phyloP scores from a whole-genome alignment of 2,113 vertebrate genomes.

The Beaufortia kweichowensis region DNA sequence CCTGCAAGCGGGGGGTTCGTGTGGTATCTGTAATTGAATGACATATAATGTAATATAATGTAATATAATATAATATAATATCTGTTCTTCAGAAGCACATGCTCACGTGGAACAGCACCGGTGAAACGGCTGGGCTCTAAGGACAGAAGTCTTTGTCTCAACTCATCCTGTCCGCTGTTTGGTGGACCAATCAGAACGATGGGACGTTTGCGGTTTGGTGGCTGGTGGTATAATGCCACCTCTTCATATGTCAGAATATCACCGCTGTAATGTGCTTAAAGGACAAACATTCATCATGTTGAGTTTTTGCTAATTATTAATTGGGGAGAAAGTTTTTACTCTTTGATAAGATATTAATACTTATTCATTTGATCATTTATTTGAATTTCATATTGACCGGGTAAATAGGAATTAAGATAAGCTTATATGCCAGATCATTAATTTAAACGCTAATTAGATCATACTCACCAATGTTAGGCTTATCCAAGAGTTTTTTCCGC shows the following conservation, averaged over 20 bases:
- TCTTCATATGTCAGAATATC: constrained; percentile 95
- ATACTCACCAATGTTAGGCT: constrained; percentile 80
- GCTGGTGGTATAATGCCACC: constrained; percentile 96
- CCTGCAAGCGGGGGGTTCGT: constrained; percentile 81
- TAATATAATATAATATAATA: neutral
- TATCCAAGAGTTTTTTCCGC: constrained; percentile 84
- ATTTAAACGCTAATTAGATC: neutral
- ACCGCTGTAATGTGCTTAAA: constrained; percentile 83
- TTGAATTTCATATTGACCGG: too few relatives aligned
- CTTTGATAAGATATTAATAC: too few relatives aligned
- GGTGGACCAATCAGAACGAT: constrained; percentile 88
- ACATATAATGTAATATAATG: neutral
- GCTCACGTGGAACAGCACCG: constrained; percentile 88
- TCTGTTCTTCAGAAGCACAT: neutral
- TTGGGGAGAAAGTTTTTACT: too few relatives aligned
- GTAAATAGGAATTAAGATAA: neutral
- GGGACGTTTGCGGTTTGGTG: constrained; percentile 88
- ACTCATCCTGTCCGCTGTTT: constrained; percentile 89
- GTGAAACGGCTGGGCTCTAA: constrained; percentile 86
- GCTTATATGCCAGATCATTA: neutral
- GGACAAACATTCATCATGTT: constrained; percentile 16
- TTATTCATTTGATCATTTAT: too few relatives aligned
- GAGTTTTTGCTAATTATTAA: neutral
- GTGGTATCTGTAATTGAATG: constrained; percentile 82
- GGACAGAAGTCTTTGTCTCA: constrained; percentile 86